A percentile compares a stretch with the other conserved stretches of the same genome.
Conservation (phyloP, 2,888 invertebrate genomes). For the Amiota communis region DNA sequence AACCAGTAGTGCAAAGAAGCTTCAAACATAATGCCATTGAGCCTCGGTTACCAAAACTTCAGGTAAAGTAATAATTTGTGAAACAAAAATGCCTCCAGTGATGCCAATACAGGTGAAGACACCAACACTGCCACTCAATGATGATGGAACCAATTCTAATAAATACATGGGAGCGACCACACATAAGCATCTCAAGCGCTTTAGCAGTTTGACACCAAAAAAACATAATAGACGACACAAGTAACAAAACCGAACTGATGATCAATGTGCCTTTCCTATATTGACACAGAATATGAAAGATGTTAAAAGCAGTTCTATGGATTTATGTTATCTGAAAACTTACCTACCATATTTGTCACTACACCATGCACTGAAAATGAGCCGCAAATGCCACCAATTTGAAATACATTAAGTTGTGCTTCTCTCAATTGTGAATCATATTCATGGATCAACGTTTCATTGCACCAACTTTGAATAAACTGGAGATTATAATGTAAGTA, state of each 20-base stretch:
- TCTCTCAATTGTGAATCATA: constrained; percentile 75
- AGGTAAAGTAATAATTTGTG: constrained; percentile 64
- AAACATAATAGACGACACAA: constrained; percentile 81
- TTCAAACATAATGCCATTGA: constrained; percentile 84
- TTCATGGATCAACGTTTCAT: constrained; percentile 77
- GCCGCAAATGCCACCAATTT: constrained; percentile 90
- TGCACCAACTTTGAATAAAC: constrained; percentile 82
- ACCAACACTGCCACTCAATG: constrained; percentile 85
- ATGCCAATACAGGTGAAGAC: constrained; percentile 80
- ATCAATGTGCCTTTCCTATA: constrained; percentile 77
- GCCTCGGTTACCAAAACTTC: constrained; percentile 75
- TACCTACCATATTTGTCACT: constrained; percentile 82
- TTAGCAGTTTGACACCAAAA: constrained; percentile 78
- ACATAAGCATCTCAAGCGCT: constrained; percentile 84
- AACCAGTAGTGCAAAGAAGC: constrained; percentile 81
- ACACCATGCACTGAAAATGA: constrained; percentile 84
- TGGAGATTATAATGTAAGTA: constrained; percentile 40
- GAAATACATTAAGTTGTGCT: constrained; percentile 77
- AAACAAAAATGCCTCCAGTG: constrained; percentile 67
- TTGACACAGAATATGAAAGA: not conserved
- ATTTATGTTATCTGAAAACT: constrained; percentile 12
- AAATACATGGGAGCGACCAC: constrained; percentile 92
- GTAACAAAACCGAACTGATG: constrained; percentile 79
- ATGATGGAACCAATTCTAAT: constrained; percentile 85
- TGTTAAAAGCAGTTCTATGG: not conserved